Conservation (phyloP, 2,113 vertebrate species). For the Illadopsis cleaveri region DNA sequence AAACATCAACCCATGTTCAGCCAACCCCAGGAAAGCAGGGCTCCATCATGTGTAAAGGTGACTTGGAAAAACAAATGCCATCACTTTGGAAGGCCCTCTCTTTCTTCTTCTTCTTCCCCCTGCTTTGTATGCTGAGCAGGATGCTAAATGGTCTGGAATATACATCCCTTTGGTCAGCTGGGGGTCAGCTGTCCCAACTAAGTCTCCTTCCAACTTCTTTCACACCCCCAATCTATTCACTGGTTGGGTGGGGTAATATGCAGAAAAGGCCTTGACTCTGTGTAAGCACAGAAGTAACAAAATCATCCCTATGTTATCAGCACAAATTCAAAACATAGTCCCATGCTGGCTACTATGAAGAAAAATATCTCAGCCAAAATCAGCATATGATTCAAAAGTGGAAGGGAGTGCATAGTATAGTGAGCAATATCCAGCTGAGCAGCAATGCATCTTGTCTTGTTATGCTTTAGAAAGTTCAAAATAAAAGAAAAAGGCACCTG, state of each 20-base stretch:
- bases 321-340: background rate
- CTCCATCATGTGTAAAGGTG: background rate
- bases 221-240: background rate
- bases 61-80: background rate
- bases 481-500: constrained; percentile 36
- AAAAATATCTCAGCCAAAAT: background rate
- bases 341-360: background rate
- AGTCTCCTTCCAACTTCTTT: background rate
- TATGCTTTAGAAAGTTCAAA: constrained; percentile 39
- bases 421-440: background rate
- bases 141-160: background rate
- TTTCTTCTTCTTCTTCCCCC: background rate
- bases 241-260: background rate
- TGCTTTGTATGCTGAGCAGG: background rate
- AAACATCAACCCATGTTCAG: background rate
- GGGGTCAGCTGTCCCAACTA: background rate
- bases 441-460: background rate
- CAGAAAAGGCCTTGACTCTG: background rate
- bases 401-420: background rate
- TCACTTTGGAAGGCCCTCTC: background rate
- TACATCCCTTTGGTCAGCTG: background rate
- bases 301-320: background rate
- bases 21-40: background rate
- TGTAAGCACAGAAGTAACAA: background rate
- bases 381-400: background rate